These are phyloP conservation scores for Condylura cristata DNA, from an alignment of 2,113 vertebrate species.

Conservation along the genomic window DNA sequence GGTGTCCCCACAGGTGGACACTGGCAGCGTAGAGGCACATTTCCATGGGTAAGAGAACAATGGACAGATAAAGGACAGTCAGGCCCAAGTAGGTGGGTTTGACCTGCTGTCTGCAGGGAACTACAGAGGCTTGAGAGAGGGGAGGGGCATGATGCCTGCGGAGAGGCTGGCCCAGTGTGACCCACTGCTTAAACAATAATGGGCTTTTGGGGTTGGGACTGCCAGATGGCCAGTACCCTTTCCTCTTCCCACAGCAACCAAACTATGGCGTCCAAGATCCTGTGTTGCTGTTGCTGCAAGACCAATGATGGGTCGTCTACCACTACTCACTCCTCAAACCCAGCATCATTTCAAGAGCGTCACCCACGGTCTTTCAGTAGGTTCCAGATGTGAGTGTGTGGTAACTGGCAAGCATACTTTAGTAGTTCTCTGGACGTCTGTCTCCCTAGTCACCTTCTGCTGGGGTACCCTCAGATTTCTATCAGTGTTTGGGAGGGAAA, in stretches of 20 bases:
- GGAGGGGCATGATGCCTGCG: background rate
- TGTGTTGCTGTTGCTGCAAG: slow-evolving; percentile 65
- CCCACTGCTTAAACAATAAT: slow-evolving; percentile 53
- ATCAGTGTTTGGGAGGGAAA: background rate
- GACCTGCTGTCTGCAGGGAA: background rate
- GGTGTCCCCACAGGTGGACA: background rate
- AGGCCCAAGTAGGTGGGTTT: background rate
- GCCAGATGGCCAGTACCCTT: background rate
- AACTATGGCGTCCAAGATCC: slow-evolving; percentile 62
- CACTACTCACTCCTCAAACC: fast-evolving
- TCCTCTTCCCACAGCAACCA: slow-evolving; percentile 8
- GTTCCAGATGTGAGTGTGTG: background rate
- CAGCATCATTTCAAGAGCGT: background rate
- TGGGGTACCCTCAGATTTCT: background rate
- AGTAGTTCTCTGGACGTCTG: background rate
- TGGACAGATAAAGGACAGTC: background rate
- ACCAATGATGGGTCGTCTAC: background rate
- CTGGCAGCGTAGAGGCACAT: background rate
- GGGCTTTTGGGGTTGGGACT: slow-evolving; percentile 27
- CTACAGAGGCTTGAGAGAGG: background rate
- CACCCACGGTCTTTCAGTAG: slow-evolving; percentile 7
- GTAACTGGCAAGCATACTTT: background rate
- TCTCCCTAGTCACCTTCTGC: background rate
- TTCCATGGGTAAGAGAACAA: background rate
- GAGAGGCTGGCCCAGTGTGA: slow-evolving; percentile 36